Evolutionary conservation across 2,113 vertebrate genomes (phyloP).

Genomic region (Nestor notabilis): DNA sequence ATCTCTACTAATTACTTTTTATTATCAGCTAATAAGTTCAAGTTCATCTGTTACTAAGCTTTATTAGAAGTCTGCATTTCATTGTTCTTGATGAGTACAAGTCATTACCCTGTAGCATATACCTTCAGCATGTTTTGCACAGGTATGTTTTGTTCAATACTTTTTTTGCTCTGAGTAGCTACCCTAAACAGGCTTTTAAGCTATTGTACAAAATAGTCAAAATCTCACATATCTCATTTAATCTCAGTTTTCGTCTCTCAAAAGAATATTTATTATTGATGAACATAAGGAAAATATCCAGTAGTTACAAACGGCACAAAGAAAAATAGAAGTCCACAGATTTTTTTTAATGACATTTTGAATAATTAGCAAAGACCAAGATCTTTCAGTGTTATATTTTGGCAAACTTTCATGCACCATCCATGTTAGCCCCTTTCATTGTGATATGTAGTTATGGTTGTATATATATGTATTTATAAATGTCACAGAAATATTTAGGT

Average conservation of each 20-base stretch:
- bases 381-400: not conserved
- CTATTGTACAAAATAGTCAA: not conserved
- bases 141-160: not conserved
- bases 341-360: not conserved
- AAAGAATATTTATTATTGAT: not conserved
- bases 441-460: not conserved
- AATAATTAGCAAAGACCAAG: not conserved
- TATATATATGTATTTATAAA: not conserved
- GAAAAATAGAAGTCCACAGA: not conserved
- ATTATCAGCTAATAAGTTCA: not conserved
- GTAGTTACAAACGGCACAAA: not conserved
- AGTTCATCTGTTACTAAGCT: not conserved
- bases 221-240: not conserved
- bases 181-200: not conserved
- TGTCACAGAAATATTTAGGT: not conserved
- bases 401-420: not conserved
- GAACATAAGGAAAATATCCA: not conserved
- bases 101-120: not conserved
- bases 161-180: not conserved
- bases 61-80: not conserved
- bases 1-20: not conserved
- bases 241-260: not conserved
- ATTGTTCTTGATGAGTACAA: not conserved
- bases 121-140: not conserved
- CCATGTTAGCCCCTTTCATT: not conserved